Evolutionary conservation across 2,888 invertebrate species (phyloP), one percentile per base, ranked within the genome.

Genomic region (Teinopalpus imperialis): DNA sequence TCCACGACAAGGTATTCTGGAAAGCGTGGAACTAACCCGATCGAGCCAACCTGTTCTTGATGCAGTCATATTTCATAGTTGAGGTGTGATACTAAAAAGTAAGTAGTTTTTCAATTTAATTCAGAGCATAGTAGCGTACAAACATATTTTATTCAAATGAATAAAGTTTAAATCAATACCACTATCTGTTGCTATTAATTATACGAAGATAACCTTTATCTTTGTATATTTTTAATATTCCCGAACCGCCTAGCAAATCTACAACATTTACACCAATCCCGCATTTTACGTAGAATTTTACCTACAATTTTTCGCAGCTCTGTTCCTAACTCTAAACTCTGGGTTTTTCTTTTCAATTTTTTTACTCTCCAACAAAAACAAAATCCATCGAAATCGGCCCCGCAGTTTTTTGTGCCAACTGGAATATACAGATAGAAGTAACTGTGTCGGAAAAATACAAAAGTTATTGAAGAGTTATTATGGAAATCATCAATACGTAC

Each of bases 331-430:
- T 48, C 43, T 44, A 49, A 49, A 31, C 44, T 42, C 42, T 42
- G 36, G 44, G 48, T 52, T 49, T 52, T 49, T 48, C 48, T 52
- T 52, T 52, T n/a, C n/a, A 44, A 41, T 40, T 40, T 46, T 52
- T 52, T 52, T 49, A 47, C 52, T 49, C 40, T 49, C 31, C 40
- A 39, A 48, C 44, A 47, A 49, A 51, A 50, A 52, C 49, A 52
- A 48, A 49, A 49, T 52, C 49, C 49, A 41, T 46, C 49, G 47
- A 35, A 52, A 49, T 52, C 52, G 49, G 44, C 49, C 43, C 34
- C 49, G 49, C 41, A 45, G 49, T 52, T 52, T n/a, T 52, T 52
- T 45, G 49, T 52, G 49, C 49, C 52, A 52, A 52, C 49, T 49
- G 49, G 43, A 52, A 52, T 49, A 52, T 36, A 52, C 26, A 52